These are phyloP conservation scores for Ovibos moschatus DNA, from an alignment of 2,113 vertebrate genomes.

Conservation along the genomic window DNA sequence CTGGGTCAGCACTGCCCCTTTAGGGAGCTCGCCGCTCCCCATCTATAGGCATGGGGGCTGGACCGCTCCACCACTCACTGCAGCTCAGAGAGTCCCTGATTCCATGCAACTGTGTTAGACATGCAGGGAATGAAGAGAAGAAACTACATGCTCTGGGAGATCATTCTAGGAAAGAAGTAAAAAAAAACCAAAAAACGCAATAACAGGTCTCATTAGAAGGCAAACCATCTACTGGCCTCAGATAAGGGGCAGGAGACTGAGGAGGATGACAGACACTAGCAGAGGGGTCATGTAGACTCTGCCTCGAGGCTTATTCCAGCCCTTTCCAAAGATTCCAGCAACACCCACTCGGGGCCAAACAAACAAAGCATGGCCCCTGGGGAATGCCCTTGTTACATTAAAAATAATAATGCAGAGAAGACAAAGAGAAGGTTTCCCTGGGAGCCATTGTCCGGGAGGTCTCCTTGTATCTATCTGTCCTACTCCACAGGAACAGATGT, in stretches of 20 bases:
- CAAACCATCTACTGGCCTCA: background rate
- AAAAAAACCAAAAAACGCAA: background rate
- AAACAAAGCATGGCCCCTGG: background rate
- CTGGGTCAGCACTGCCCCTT: background rate
- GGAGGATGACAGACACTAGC: background rate
- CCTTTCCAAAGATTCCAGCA: slow-evolving; percentile 56
- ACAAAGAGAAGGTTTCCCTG: slow-evolving; percentile 46
- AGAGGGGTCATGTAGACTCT: background rate
- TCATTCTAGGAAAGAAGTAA: background rate
- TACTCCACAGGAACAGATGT: slow-evolving; percentile 53
- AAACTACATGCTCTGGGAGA: background rate
- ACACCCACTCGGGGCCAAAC: slow-evolving; percentile 37
- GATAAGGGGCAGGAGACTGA: background rate
- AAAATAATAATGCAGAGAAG: background rate
- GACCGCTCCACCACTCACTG: background rate
- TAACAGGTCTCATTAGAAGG: background rate
- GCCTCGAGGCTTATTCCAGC: background rate
- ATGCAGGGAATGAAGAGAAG: background rate
- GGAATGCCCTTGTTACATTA: slow-evolving; percentile 30
- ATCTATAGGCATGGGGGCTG: background rate
- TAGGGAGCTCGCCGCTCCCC: background rate
- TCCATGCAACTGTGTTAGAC: background rate
- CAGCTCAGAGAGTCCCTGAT: background rate
- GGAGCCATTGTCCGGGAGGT: background rate
- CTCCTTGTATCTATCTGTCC: background rate